These are phyloP conservation scores for pig (Sus scrofa) DNA, from an alignment of 2,113 vertebrate genomes.

Conservation along the genomic window T2T-Sscrofa CM000828.6:63613501-63614000, in stretches of 20 bases:
- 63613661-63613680: background rate
- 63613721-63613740: background rate
- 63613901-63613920: background rate
- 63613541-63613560: background rate
- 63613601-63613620: background rate
- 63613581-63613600: rapidly evolving
- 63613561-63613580: background rate
- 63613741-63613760: too few relatives aligned
- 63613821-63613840: background rate
- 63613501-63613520: background rate
- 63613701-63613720: background rate
- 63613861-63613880: too few relatives aligned
- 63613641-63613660: background rate
- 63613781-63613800: background rate
- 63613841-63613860: background rate
- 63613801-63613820: background rate
- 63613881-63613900: background rate
- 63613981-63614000: too few relatives aligned
- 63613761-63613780: background rate
- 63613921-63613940: background rate
- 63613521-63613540: too few relatives aligned
- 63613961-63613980: too few relatives aligned
- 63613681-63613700: background rate
- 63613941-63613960: too few relatives aligned
- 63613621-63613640: background rate